Base-by-base conservation (phyloP, 2,888 invertebrate species). In the Leptinotarsa haldemani region DNA sequence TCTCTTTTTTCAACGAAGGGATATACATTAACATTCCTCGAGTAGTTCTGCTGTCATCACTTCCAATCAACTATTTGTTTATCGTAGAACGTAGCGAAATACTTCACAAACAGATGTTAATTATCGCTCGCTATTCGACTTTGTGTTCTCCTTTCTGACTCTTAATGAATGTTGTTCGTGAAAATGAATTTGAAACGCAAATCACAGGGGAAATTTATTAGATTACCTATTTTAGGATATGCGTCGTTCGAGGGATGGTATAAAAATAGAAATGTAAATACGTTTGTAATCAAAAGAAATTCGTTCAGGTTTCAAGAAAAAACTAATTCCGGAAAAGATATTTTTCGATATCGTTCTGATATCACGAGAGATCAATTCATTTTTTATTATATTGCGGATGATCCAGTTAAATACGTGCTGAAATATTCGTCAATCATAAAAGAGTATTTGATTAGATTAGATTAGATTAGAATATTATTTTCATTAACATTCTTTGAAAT, bases 51-150 rank as follows among this genome's bases (percentile, higher is more conserved):
- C 2, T 3, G 22, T 56, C 18, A 56, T 56, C 22, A 22, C 15
- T 22, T 15, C 56, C 22, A 56, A 56, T 56, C 13, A 56, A 20
- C 56, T 20, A 56, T n/a, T 56, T 56, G 56, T 56, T 56, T 56
- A 56, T 56, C 15, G 56, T 22, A 22, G 22, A 56, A 22, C 56
- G 56, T 22, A 15, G 12, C 56, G 20, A 3, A 15, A 16, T 4
- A 13, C 15, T 56, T 56, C 56, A 22, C 22, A 22, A 56, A 56
- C 56, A 56, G 12, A 56, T 22, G 56, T 56, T 56, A 56, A 56
- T 56, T 56, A 22, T 56, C 56, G 20, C 0, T 4, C 18, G 15
- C 20, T 22, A 15, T 56, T 56, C 4, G 13, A 56, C 13, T 56
- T 56, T 20, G 12, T 56, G 15, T 22, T 20, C 15, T 56, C 50